Evolutionary conservation across 2,888 invertebrate genomes (phyloP).

Genomic region (Scaptodrosophila latifasciaeformis): DNA sequence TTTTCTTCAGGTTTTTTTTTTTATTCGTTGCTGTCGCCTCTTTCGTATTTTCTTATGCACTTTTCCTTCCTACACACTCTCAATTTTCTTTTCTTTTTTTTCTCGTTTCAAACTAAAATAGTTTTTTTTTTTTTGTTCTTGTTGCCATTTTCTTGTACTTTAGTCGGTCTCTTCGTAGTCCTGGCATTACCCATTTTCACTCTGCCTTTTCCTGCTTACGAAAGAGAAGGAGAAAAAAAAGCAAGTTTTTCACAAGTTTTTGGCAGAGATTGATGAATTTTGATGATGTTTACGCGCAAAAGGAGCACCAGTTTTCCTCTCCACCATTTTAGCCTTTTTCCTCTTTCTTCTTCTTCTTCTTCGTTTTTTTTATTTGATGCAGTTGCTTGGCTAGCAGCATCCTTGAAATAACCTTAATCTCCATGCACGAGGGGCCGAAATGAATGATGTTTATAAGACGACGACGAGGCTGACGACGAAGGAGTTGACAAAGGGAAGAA

Average conservation of each 20-base stretch:
- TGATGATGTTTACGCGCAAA: constrained; percentile 71
- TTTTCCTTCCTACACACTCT: no score
- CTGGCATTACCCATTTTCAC: no score
- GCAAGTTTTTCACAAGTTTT: constrained; percentile 70
- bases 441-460: constrained; percentile 67
- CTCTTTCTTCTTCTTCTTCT: constrained; percentile 1
- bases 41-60: no score
- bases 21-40: no score
- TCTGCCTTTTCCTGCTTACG: no score
- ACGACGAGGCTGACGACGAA: constrained; percentile 22
- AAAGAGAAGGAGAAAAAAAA: no score
- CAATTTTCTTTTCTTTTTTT: no score
- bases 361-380: neutral
- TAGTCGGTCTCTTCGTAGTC: constrained; percentile 14
- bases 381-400: constrained; percentile 41
- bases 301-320: constrained; percentile 20
- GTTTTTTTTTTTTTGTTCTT: constrained; percentile 9
- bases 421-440: constrained; percentile 69
- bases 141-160: constrained; percentile 13
- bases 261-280: constrained; percentile 74
- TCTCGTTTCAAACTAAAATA: no score
- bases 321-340: neutral
- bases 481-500: constrained; percentile 9
- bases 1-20: no score
- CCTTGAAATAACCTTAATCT: constrained; percentile 74